Conservation (phyloP, 2,797 vertebrate genomes). For the Brachyrhaphis roseni region DNA sequence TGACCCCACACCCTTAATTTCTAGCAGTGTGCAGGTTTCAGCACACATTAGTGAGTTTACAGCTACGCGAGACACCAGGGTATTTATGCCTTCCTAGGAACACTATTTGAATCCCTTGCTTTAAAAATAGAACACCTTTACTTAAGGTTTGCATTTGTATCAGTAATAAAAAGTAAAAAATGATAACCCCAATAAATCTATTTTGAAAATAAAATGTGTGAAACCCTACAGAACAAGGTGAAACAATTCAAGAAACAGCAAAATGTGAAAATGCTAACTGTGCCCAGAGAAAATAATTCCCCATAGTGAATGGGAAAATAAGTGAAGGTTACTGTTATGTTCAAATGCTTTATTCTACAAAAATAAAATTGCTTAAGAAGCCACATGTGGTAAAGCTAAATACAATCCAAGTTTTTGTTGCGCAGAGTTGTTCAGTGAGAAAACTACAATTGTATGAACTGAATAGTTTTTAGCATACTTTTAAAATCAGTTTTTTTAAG, state of each 20-base stretch:
- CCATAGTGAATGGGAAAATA: neutral
- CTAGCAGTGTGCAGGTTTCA: constrained; percentile 34
- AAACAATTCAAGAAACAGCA: neutral
- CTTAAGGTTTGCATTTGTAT: neutral
- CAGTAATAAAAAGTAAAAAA: neutral
- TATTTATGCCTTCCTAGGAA: constrained; percentile 15
- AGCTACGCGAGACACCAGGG: constrained; percentile 32
- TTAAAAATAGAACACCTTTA: constrained; percentile 14
- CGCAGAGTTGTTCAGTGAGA: neutral
- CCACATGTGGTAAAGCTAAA: neutral
- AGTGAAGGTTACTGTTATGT: neutral
- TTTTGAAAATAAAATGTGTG: neutral
- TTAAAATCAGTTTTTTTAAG: neutral
- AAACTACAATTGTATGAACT: neutral
- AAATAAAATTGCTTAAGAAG: neutral
- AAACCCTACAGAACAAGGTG: neutral
- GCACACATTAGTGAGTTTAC: constrained; percentile 48
- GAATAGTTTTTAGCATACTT: neutral
- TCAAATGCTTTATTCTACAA: neutral
- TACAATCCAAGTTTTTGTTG: neutral
- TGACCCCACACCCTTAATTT: constrained; percentile 40
- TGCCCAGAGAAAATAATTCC: neutral
- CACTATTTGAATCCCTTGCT: neutral
- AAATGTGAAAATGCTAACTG: neutral
- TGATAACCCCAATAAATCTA: neutral